These are phyloP conservation scores for Rhinatrema bivittatum DNA, from an alignment of 2,797 vertebrate species.

Conservation along the genomic window DNA sequence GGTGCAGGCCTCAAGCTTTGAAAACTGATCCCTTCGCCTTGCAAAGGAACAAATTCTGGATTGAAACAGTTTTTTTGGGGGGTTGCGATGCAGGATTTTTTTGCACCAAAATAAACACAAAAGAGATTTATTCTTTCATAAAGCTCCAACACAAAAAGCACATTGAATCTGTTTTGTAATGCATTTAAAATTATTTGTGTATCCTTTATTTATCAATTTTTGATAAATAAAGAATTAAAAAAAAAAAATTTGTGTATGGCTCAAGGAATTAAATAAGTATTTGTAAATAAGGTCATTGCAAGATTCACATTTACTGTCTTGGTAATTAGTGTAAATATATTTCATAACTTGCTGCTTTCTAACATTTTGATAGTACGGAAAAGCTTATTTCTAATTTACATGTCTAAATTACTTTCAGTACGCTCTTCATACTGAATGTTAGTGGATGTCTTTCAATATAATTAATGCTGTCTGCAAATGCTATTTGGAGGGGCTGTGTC, in stretches of 20 bases:
- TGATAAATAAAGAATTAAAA: too few relatives aligned
- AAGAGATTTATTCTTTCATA: background rate
- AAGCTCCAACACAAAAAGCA: too few relatives aligned
- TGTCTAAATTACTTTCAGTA: constrained; percentile 73
- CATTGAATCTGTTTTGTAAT: too few relatives aligned
- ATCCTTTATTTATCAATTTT: too few relatives aligned
- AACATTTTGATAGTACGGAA: constrained; percentile 35
- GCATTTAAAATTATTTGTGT: too few relatives aligned
- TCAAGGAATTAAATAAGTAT: too few relatives aligned
- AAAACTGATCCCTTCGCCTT: constrained; percentile 2
- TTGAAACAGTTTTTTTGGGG: too few relatives aligned
- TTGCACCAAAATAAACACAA: background rate
- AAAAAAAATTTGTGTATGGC: too few relatives aligned
- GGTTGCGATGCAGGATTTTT: background rate
- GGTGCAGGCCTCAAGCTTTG: constrained; percentile 13
- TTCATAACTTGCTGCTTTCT: constrained; percentile 27
- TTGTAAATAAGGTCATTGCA: background rate
- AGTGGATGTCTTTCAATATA: constrained; percentile 70
- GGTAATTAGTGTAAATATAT: constrained; percentile 44
- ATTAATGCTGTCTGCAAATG: constrained; percentile 71
- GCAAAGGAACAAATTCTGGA: too few relatives aligned
- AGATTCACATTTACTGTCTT: constrained; percentile 25
- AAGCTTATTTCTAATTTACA: constrained; percentile 62
- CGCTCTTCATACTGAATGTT: constrained; percentile 65
- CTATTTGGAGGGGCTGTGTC: constrained; percentile 63